These are phyloP conservation scores for Diphyllodes magnificus DNA, from an alignment of 2,113 vertebrate genomes.

Conservation along the genomic window DNA sequence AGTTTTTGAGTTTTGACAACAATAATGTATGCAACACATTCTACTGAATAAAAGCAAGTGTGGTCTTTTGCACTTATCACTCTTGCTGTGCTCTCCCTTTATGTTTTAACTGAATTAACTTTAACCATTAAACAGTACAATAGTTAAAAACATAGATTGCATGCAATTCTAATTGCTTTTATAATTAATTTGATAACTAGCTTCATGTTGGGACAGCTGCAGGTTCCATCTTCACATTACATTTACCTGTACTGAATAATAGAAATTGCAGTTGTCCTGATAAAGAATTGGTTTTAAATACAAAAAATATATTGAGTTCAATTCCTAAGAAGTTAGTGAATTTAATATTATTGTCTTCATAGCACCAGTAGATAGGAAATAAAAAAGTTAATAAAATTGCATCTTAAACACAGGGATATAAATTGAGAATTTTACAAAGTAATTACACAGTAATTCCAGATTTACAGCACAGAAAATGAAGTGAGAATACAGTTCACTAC, in stretches of 20 bases:
- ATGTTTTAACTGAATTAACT: background rate
- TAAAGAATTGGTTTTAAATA: background rate
- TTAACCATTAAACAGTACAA: background rate
- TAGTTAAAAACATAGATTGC: background rate
- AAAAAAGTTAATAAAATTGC: background rate
- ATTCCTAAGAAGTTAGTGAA: background rate
- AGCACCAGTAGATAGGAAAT: background rate
- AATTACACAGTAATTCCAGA: background rate
- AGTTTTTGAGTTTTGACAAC: background rate
- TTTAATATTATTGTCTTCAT: background rate
- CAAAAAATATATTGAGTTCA: background rate
- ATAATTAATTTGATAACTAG: background rate
- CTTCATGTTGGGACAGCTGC: background rate
- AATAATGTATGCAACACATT: background rate
- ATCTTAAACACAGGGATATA: background rate
- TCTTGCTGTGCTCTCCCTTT: background rate
- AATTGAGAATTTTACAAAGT: background rate
- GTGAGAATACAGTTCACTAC: background rate
- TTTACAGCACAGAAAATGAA: background rate
- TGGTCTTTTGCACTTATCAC: background rate
- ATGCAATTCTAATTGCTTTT: background rate
- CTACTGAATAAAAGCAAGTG: background rate
- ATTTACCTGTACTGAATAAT: background rate
- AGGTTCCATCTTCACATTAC: background rate
- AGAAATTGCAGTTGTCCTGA: background rate